These are phyloP conservation scores for Varecia variegata DNA, from an alignment of 2,797 vertebrate genomes.

Conservation along the genomic window DNA sequence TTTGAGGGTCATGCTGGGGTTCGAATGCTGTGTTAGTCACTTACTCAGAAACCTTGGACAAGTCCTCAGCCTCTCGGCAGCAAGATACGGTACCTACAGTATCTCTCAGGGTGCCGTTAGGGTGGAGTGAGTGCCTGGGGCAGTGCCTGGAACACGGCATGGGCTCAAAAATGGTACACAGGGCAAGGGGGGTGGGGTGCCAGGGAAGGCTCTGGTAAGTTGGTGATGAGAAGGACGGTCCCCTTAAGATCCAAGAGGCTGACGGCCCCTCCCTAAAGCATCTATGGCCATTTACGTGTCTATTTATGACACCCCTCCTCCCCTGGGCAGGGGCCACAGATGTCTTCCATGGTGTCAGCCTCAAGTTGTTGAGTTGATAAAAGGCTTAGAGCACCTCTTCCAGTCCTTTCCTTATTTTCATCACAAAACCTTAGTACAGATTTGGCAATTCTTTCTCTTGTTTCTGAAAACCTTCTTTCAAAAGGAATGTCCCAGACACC, in stretches of 20 bases:
- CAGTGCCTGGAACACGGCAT: neutral
- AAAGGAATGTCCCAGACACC: neutral
- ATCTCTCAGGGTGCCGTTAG: neutral
- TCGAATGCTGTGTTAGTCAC: neutral
- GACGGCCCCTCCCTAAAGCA: neutral
- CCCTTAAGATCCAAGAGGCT: neutral
- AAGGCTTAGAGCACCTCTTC: neutral
- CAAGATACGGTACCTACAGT: neutral
- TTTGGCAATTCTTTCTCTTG: neutral
- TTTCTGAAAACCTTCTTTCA: neutral
- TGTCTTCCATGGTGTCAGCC: no score
- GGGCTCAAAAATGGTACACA: neutral
- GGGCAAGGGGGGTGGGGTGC: neutral
- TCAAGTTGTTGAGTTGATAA: neutral
- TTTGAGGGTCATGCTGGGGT: neutral
- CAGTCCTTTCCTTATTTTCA: neutral
- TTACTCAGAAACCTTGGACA: neutral
- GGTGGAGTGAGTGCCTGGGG: neutral
- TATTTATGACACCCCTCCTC: neutral
- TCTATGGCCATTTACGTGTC: constrained; percentile 51
- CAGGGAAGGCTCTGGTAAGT: neutral
- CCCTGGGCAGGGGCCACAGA: neutral
- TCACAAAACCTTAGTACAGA: neutral
- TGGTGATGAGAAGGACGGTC: neutral
- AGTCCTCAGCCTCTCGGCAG: neutral